A percentile compares a stretch with the other conserved stretches of the same genome.
phyloP scores from a whole-genome alignment of 2,113 vertebrate species.

The Oxygymnocypris stewartii region DNA sequence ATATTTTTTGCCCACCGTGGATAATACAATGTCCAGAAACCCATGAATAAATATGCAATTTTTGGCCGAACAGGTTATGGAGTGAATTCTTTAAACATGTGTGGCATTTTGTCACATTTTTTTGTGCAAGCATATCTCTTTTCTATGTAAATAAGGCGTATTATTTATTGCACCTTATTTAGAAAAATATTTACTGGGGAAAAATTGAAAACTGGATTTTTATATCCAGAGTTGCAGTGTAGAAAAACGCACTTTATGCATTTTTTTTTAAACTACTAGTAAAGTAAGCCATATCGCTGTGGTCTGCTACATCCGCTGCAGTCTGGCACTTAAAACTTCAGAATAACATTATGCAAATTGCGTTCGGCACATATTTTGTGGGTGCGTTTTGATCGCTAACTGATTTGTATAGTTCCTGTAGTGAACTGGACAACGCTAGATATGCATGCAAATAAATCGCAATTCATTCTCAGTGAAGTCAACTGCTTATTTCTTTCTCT shows the following conservation, averaged over 20 bases:
- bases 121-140: neutral
- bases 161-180: neutral
- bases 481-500: neutral
- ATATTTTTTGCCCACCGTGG: neutral
- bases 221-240: neutral
- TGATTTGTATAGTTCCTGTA: slow-evolving; percentile 13
- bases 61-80: neutral
- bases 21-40: neutral
- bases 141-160: neutral
- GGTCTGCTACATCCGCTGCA: neutral
- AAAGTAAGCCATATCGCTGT: neutral
- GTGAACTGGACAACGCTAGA: slow-evolving; percentile 11
- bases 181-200: neutral
- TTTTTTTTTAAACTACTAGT: neutral
- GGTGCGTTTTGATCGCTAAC: neutral
- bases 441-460: slow-evolving; percentile 12
- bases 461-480: neutral
- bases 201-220: neutral
- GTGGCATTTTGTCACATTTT: neutral
- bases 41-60: neutral
- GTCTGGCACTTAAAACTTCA: neutral
- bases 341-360: slow-evolving; percentile 22
- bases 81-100: neutral
- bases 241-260: neutral
- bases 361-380: neutral